These are phyloP conservation scores for Dermatophagoides farinae DNA, from an alignment of 1,140 invertebrate genomes.

Conservation along the genomic window DNA sequence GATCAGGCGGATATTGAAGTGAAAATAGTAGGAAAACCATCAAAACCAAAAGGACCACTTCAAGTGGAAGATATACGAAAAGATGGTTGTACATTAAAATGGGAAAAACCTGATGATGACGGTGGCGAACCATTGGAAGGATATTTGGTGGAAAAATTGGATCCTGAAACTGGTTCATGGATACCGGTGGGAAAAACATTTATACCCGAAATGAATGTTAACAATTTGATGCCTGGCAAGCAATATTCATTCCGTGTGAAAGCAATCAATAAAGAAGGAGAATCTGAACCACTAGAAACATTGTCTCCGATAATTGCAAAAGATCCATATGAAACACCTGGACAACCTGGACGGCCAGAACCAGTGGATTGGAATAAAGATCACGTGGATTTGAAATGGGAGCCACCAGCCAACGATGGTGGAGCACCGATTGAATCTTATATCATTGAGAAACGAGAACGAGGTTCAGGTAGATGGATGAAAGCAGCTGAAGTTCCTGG, in stretches of 20 bases:
- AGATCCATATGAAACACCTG: slow-evolving; percentile 87
- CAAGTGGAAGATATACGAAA: slow-evolving; percentile 39
- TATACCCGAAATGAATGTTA: slow-evolving; percentile 58
- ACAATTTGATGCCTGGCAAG: slow-evolving; percentile 73
- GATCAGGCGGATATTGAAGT: slow-evolving; percentile 75
- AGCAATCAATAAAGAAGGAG: slow-evolving; percentile 92
- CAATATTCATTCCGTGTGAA: slow-evolving; percentile 95
- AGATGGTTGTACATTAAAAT: slow-evolving; percentile 28
- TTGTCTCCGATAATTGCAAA: slow-evolving; percentile 61
- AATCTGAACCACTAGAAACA: slow-evolving; percentile 73
- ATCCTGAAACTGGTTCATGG: slow-evolving; percentile 79
- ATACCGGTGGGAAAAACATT: slow-evolving; percentile 66
- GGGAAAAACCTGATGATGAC: slow-evolving; percentile 46
- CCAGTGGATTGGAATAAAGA: slow-evolving; percentile 85
- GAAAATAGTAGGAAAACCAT: slow-evolving; percentile 65
- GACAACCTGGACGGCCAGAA: slow-evolving; percentile 67
- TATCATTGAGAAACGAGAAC: slow-evolving; percentile 76
- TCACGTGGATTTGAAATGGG: slow-evolving; percentile 79
- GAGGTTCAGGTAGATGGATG: slow-evolving; percentile 76
- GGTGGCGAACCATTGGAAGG: slow-evolving; percentile 79
- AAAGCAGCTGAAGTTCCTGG: slow-evolving; percentile 64
- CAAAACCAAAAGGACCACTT: slow-evolving; percentile 64
- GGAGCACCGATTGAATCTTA: slow-evolving; percentile 75
- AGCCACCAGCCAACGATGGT: slow-evolving; percentile 69
- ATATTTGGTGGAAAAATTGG: slow-evolving; percentile 87